phyloP scores from a whole-genome alignment of 2,113 vertebrate species.

The Orthonyx spaldingii region DNA sequence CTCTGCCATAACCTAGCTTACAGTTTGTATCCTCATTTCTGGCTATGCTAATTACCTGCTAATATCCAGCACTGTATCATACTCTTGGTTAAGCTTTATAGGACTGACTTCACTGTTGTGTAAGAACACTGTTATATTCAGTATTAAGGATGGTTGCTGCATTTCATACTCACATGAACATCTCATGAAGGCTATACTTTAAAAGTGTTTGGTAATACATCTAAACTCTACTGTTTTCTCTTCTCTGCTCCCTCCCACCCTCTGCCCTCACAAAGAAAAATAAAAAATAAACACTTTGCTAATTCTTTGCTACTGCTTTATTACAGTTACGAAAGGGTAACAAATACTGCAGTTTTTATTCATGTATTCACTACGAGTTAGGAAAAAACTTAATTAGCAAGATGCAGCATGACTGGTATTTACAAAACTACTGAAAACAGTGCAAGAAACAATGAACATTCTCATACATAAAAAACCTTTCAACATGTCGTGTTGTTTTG shows the following conservation, averaged over 20 bases:
- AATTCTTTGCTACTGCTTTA: no score
- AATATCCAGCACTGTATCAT: neutral
- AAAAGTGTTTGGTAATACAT: neutral
- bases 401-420: neutral
- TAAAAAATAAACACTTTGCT: neutral
- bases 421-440: neutral
- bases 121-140: neutral
- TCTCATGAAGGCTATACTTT: neutral
- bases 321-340: no score
- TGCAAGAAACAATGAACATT: neutral
- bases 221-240: neutral
- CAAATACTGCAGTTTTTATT: neutral
- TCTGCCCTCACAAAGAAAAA: neutral
- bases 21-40: neutral
- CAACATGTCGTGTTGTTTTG: neutral
- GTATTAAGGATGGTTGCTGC: neutral
- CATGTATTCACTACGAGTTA: neutral
- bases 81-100: no score
- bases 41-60: neutral
- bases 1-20: neutral
- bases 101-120: neutral
- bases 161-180: rapidly evolving
- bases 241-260: neutral
- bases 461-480: neutral
- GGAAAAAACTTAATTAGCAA: neutral